Percentiles rank a stretch among this genome's conserved stretches.
Evolutionary conservation across 2,888 invertebrate species (phyloP).

Genomic region (Hypselothyrea guttata): DNA sequence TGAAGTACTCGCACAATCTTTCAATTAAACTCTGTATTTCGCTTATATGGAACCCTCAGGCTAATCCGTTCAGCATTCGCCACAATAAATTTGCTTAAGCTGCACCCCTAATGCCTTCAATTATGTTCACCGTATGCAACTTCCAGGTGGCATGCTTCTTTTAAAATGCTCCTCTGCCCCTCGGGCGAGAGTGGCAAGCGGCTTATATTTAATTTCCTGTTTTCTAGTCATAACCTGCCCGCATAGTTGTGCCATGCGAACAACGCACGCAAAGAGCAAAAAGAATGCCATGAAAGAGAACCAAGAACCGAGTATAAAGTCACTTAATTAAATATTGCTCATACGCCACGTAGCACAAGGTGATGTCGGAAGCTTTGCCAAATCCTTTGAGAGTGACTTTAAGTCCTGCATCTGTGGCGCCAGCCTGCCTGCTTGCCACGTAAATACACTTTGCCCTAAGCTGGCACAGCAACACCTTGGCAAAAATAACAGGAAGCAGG

Average conservation of each 20-base stretch:
- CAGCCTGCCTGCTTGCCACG: constrained; percentile 20
- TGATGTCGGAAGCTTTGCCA: constrained; percentile 23
- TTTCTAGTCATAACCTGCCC: constrained; percentile 44
- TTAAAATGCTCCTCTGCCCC: too few species aligned
- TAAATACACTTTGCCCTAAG: constrained; percentile 47
- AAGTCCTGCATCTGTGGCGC: constrained; percentile 32
- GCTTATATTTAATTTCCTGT: too few species aligned
- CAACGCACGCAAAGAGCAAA: constrained; percentile 2
- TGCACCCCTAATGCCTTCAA: constrained; percentile 54
- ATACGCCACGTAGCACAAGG: constrained; percentile 46
- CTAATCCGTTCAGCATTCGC: constrained; percentile 34
- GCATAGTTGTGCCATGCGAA: constrained; percentile 25
- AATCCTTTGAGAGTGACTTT: constrained; percentile 62
- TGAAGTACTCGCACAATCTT: background rate
- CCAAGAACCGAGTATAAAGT: constrained; percentile 46
- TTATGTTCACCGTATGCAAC: constrained; percentile 48
- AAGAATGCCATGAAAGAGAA: constrained; percentile 8
- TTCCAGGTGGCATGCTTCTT: too few species aligned
- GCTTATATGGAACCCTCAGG: background rate
- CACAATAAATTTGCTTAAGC: constrained; percentile 51
- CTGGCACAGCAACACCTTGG: constrained; percentile 38
- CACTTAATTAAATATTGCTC: constrained; percentile 68
- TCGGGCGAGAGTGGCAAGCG: too few species aligned
- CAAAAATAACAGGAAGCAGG: constrained; percentile 24
- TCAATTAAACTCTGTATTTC: background rate